Percentiles rank a stretch among this genome's conserved stretches.
Conservation (phyloP, 2,113 vertebrate genomes). For the Pipra filicauda region DNA sequence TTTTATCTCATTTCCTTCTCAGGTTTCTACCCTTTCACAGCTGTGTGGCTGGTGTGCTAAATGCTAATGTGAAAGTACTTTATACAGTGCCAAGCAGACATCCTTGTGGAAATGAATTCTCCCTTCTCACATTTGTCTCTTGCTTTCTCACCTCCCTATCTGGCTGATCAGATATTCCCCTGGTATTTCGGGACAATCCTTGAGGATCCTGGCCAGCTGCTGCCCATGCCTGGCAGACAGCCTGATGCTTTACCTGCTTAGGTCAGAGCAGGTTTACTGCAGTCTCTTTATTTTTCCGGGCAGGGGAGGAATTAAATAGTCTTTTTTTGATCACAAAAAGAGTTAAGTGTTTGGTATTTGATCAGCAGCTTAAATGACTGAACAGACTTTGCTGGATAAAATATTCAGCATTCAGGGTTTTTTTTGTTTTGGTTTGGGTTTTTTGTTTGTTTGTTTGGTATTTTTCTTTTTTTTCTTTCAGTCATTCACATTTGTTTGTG, state of each 20-base stretch:
- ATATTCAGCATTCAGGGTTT: background rate
- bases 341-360: background rate
- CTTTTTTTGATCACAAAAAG: background rate
- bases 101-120: slow-evolving; percentile 52
- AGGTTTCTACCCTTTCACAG: slow-evolving; percentile 47
- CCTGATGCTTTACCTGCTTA: background rate
- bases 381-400: background rate
- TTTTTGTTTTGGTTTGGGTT: background rate
- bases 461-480: background rate
- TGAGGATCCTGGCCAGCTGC: background rate
- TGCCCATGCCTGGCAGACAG: background rate
- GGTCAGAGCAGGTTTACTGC: background rate
- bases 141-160: slow-evolving; percentile 17
- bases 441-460: background rate
- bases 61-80: slow-evolving; percentile 55
- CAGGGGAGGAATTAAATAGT: background rate
- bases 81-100: slow-evolving; percentile 44
- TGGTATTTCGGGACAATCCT: slow-evolving; percentile 14
- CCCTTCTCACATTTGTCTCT: background rate
- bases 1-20: slow-evolving; percentile 60
- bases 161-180: background rate
- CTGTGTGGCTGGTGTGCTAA: slow-evolving; percentile 49
- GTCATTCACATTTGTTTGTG: slow-evolving; percentile 22
- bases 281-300: background rate
- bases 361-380: background rate